phyloP scores from a whole-genome alignment of 2,113 vertebrate genomes.

The Gymnogyps californianus region DNA sequence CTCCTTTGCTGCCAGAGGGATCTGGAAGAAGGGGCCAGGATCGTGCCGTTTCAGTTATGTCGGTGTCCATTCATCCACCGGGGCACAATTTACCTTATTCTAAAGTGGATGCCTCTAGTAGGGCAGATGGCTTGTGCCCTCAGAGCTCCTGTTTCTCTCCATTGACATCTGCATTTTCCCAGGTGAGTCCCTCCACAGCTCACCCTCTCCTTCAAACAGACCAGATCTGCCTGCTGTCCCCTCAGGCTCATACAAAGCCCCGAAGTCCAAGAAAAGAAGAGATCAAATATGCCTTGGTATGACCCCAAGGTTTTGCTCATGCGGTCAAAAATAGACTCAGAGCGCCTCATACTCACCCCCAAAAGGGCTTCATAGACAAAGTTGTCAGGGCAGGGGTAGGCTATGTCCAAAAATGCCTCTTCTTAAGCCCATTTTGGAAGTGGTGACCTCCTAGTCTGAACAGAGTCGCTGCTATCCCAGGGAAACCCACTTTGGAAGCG shows the following conservation, averaged over 20 bases:
- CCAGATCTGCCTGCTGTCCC: neutral
- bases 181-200: neutral
- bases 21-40: neutral
- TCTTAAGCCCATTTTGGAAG: neutral
- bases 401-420: neutral
- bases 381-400: neutral
- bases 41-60: neutral
- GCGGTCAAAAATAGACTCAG: neutral
- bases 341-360: accelerated
- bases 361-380: neutral
- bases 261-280: neutral
- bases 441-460: neutral
- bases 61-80: neutral
- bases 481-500: neutral
- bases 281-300: neutral
- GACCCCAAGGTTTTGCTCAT: neutral
- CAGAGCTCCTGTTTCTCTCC: neutral
- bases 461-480: accelerated
- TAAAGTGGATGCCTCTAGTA: accelerated
- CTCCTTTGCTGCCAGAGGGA: neutral
- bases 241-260: neutral
- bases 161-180: neutral
- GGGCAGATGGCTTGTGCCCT: neutral
- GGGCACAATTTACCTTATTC: neutral
- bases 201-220: neutral